Percentiles rank a stretch among this genome's conserved stretches.
These are phyloP conservation scores for Pachliopta kotzebuea DNA, from an alignment of 2,888 invertebrate species.

Conservation along the genomic window DNA sequence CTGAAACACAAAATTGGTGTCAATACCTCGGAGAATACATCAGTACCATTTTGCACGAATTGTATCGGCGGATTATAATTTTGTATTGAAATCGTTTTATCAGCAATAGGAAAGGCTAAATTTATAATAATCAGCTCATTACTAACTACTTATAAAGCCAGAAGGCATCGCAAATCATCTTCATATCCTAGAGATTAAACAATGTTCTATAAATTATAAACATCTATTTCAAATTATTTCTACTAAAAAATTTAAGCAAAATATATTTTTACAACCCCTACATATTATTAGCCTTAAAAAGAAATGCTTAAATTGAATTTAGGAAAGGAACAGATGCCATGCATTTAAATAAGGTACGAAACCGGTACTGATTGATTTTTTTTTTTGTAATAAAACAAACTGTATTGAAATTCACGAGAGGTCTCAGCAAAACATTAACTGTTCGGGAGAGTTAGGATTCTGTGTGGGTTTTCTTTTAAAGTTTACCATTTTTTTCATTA, in stretches of 20 bases:
- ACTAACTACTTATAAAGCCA: too few relatives aligned
- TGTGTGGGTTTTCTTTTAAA: constrained; percentile 45
- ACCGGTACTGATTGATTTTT: constrained; percentile 65
- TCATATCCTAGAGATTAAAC: too few relatives aligned
- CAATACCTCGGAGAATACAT: constrained; percentile 17
- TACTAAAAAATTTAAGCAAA: too few relatives aligned
- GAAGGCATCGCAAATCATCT: too few relatives aligned
- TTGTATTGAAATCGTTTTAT: constrained; percentile 3
- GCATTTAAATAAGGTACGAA: constrained; percentile 64
- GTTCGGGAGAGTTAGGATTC: constrained; percentile 44
- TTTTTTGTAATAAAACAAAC: constrained; percentile 54
- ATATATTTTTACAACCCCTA: too few relatives aligned
- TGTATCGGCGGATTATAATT: constrained; percentile 15
- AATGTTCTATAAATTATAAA: too few relatives aligned
- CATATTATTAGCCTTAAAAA: too few relatives aligned
- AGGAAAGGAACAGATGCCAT: constrained; percentile 34
- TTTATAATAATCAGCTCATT: too few relatives aligned
- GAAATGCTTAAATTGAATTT: constrained; percentile 23
- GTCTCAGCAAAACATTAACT: constrained; percentile 50
- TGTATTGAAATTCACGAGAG: constrained; percentile 59
- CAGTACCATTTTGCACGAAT: constrained; percentile 19
- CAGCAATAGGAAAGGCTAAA: too few relatives aligned
- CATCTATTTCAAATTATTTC: too few relatives aligned
- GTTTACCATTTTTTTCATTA: constrained; percentile 33
- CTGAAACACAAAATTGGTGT: constrained; percentile 19